Evolutionary conservation across 2,797 vertebrate species (phyloP).

Genomic region (Fringilla coelebs): DNA sequence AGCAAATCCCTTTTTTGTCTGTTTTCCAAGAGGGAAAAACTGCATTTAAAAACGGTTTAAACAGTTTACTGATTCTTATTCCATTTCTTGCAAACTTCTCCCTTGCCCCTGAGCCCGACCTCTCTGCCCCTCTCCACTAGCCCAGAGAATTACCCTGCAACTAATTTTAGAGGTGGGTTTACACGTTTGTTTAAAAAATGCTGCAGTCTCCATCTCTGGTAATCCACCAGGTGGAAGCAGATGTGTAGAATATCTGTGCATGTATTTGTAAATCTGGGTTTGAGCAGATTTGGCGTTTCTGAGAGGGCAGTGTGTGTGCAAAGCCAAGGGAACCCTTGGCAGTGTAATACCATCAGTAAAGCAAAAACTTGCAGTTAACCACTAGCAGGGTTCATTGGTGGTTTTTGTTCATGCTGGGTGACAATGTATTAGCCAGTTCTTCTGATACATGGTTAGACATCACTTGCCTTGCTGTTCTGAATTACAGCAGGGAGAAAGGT

Average conservation of each 20-base stretch:
- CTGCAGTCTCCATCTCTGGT: neutral
- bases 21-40: neutral
- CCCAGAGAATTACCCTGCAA: neutral
- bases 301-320: neutral
- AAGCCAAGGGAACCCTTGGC: neutral
- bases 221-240: slow-evolving; percentile 68
- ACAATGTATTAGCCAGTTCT: slow-evolving; percentile 6
- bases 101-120: neutral
- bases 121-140: neutral
- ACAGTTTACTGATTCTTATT: neutral
- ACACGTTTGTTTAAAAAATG: neutral
- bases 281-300: neutral
- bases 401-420: slow-evolving; percentile 5
- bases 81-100: neutral
- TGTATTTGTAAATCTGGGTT: neutral
- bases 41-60: neutral
- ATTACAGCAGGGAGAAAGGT: neutral
- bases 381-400: slow-evolving; percentile 21
- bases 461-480: slow-evolving; percentile 3
- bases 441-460: neutral
- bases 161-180: slow-evolving; percentile 9
- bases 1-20: neutral
- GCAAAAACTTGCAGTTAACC: neutral
- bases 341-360: neutral
- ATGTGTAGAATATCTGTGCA: slow-evolving; percentile 5